A percentile compares a stretch with the other conserved stretches of the same genome.
Conservation (phyloP, 2,888 invertebrate genomes). For the Heliconius ethilla region DNA sequence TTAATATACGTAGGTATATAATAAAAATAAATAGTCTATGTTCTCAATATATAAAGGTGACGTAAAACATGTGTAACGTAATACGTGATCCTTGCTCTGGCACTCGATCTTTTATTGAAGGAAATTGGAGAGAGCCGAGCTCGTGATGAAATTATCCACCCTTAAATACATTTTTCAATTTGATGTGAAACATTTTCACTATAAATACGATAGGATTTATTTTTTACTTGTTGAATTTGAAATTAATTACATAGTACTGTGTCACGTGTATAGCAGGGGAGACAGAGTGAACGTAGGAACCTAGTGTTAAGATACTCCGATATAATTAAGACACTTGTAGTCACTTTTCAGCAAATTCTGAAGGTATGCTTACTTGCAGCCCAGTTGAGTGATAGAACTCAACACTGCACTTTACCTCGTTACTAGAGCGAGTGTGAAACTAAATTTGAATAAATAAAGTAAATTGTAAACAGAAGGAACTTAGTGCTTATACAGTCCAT, state of each 20-base stretch:
- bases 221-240: background rate
- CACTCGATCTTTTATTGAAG: conserved; percentile 9
- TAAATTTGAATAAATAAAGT: too few relatives aligned
- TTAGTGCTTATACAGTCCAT: too few relatives aligned
- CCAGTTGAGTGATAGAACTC: background rate
- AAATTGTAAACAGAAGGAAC: too few relatives aligned
- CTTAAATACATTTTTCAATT: background rate
- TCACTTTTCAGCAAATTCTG: too few relatives aligned
- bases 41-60: background rate
- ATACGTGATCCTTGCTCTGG: conserved; percentile 18
- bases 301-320: too few relatives aligned
- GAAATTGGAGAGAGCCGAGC: conserved; percentile 13
- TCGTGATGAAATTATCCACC: background rate
- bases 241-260: background rate
- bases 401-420: background rate
- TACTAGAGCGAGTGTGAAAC: too few relatives aligned
- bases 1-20: background rate
- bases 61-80: conserved; percentile 4
- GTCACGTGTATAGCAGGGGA: too few relatives aligned
- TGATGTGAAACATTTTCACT: background rate
- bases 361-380: too few relatives aligned
- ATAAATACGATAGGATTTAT: background rate
- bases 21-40: background rate
- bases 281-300: too few relatives aligned
- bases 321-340: too few relatives aligned